Evolutionary conservation across 2,797 vertebrate species (phyloP).

Genomic region (Anolis apletophallus): DNA sequence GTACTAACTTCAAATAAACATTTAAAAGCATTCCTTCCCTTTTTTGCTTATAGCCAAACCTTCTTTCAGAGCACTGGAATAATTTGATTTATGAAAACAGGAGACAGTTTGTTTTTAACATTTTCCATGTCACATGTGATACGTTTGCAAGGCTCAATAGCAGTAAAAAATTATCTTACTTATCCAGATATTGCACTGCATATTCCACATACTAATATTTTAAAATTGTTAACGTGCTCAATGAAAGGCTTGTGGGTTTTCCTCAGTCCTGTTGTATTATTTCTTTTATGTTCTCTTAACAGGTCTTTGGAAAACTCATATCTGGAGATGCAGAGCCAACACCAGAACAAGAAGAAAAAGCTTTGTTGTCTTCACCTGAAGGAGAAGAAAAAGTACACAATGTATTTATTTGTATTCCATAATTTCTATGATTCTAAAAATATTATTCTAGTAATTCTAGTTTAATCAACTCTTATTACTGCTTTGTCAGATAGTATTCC

Average conservation of each 20-base stretch:
- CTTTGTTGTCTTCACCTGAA: conserved; percentile 95
- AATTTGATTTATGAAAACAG: neutral
- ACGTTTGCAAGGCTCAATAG: neutral
- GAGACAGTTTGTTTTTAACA: neutral
- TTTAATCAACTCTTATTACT: conserved; percentile 6
- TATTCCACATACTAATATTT: neutral
- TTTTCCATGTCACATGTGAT: neutral
- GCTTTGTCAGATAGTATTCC: neutral
- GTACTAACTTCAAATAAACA: neutral
- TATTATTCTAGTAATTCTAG: neutral
- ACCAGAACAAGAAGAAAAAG: conserved; percentile 98
- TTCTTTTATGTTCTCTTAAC: conserved; percentile 33
- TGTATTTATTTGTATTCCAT: conserved; percentile 82
- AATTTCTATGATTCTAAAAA: conserved; percentile 65
- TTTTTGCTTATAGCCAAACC: neutral
- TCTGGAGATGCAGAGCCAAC: conserved; percentile 98
- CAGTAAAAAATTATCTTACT: neutral
- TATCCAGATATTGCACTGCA: neutral
- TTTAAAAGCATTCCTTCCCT: neutral
- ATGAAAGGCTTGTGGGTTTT: neutral
- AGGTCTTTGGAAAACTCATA: conserved; percentile 99
- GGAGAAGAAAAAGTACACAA: conserved; percentile 98
- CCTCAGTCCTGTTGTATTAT: conserved; percentile 6
- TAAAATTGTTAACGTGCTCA: neutral
- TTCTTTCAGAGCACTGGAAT: neutral